These are phyloP conservation scores for Pseudochaenichthys georgianus DNA, from an alignment of 2,797 vertebrate genomes.

Conservation along the genomic window DNA sequence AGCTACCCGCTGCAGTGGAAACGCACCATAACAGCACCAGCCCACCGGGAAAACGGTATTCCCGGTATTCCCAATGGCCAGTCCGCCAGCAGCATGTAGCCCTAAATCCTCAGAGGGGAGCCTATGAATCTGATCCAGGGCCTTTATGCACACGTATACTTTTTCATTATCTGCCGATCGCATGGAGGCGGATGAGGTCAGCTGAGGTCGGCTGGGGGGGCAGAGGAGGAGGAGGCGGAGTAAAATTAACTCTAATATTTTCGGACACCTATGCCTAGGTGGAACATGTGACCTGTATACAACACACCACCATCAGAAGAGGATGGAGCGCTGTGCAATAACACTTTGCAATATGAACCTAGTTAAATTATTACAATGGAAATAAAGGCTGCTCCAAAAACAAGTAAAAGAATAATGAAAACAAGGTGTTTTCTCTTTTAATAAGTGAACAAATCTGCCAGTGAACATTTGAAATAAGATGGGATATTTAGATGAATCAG, in stretches of 20 bases:
- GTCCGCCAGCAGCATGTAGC: not conserved
- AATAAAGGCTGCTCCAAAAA: too few species aligned
- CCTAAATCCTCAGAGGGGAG: slow-evolving; percentile 15
- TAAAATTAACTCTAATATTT: slow-evolving; percentile 29
- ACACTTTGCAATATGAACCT: too few species aligned
- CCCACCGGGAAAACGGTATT: too few species aligned
- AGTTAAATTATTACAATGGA: too few species aligned
- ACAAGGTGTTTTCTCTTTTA: too few species aligned
- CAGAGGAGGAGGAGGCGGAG: not conserved
- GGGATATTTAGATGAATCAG: too few species aligned
- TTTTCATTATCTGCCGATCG: slow-evolving; percentile 47
- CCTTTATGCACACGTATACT: not conserved
- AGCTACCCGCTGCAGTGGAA: too few species aligned
- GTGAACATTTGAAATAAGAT: too few species aligned
- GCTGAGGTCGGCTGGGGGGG: slow-evolving; percentile 6
- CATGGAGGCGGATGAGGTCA: slow-evolving; percentile 9
- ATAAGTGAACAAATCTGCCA: too few species aligned
- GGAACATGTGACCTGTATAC: slow-evolving; percentile 16
- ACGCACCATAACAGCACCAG: too few species aligned
- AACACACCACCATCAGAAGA: not conserved
- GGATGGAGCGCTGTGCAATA: slow-evolving; percentile 1
- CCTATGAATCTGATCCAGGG: slow-evolving; percentile 27
- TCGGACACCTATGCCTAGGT: slow-evolving; percentile 30
- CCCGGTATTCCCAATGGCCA: too few species aligned
- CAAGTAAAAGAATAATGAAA: too few species aligned